These are phyloP conservation scores for Chironomus tentans DNA, from an alignment of 2,888 invertebrate genomes.

Conservation along the genomic window DNA sequence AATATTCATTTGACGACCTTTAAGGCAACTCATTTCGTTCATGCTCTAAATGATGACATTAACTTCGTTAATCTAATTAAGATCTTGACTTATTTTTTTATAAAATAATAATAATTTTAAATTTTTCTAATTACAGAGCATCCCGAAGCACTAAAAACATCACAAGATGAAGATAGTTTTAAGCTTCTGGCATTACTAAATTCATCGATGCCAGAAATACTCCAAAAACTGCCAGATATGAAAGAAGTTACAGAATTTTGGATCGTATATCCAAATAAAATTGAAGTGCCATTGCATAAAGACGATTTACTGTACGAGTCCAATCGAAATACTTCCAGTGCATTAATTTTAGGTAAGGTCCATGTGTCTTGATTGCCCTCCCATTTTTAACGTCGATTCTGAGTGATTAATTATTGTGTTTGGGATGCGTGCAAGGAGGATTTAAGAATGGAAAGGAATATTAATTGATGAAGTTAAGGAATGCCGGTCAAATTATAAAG, in stretches of 20 bases:
- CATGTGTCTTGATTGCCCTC: background rate
- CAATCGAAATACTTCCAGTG: slow-evolving; percentile 32
- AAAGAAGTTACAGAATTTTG: slow-evolving; percentile 22
- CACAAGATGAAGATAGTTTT: background rate
- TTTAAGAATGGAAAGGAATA: background rate
- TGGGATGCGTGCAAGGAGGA: too few relatives aligned
- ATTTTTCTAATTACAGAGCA: slow-evolving; percentile 9
- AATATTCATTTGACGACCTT: background rate
- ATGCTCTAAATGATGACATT: background rate
- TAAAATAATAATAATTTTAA: background rate
- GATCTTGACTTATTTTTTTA: background rate
- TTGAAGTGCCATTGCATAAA: slow-evolving; percentile 41
- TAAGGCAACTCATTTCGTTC: background rate
- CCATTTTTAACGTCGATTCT: too few relatives aligned
- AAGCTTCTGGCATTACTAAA: slow-evolving; percentile 4
- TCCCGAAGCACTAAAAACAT: background rate
- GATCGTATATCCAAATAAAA: slow-evolving; percentile 24
- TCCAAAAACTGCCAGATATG: slow-evolving; percentile 15
- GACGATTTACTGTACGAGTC: slow-evolving; percentile 50
- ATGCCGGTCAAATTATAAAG: background rate
- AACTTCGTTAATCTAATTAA: background rate
- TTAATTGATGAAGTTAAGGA: slow-evolving; percentile 9
- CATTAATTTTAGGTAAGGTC: slow-evolving; percentile 23
- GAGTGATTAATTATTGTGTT: too few relatives aligned
- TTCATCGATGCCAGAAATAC: slow-evolving; percentile 11